Evolutionary conservation across 2,888 invertebrate species (phyloP).

Genomic region (Agonopterix subpropinquella): DNA sequence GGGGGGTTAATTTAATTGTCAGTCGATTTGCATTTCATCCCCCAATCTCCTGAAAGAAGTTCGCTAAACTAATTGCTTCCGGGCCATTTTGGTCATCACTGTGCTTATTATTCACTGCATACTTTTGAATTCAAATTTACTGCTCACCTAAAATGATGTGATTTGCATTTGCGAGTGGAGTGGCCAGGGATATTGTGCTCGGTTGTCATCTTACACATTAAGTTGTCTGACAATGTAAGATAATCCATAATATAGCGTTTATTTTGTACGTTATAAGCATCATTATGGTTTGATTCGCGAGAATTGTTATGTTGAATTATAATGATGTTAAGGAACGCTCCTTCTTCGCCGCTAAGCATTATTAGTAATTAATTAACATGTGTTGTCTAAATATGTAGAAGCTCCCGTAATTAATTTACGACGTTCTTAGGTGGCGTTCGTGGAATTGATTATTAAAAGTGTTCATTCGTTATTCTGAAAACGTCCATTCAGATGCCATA

Average conservation of each 20-base stretch:
- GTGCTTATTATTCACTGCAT: conserved; percentile 2
- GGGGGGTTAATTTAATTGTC: conserved; percentile 14
- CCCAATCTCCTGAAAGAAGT: background rate
- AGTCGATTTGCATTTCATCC: conserved; percentile 10
- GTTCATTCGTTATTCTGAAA: too few species aligned
- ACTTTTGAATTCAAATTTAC: background rate
- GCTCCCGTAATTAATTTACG: conserved; percentile 7
- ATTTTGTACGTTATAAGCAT: too few species aligned
- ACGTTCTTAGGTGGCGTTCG: conserved; percentile 1
- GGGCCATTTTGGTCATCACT: background rate
- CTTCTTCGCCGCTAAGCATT: conserved; percentile 1
- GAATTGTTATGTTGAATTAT: too few species aligned
- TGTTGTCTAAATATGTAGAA: background rate
- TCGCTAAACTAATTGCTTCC: background rate
- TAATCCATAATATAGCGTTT: too few species aligned
- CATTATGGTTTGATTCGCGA: too few species aligned
- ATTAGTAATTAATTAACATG: conserved; percentile 2
- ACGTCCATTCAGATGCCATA: too few species aligned
- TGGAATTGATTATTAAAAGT: too few species aligned
- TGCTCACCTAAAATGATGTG: background rate
- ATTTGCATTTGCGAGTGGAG: background rate
- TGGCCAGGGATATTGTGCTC: background rate
- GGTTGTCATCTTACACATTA: conserved; percentile 2
- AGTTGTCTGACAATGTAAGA: too few species aligned
- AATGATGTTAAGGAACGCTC: background rate